A percentile compares a stretch with the other conserved stretches of the same genome.
phyloP scores from a whole-genome alignment of 2,797 vertebrate species.

The Hydrolagus colliei region DNA sequence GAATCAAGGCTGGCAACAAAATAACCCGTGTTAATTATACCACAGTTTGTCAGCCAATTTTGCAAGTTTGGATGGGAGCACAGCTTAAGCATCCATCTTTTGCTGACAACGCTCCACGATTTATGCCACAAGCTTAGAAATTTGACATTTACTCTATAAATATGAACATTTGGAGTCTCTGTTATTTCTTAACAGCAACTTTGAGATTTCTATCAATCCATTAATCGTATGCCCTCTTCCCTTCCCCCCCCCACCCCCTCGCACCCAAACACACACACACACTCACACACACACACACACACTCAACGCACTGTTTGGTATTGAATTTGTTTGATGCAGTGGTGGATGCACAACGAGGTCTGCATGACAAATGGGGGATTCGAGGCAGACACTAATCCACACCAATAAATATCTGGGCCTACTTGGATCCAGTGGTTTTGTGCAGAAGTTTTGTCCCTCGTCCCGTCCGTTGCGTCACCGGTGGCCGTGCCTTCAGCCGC shows the following conservation, averaged over 20 bases:
- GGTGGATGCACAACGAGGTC: neutral
- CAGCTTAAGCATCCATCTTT: neutral
- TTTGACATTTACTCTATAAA: neutral
- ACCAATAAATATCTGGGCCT: neutral
- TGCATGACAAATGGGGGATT: neutral
- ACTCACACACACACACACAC: neutral
- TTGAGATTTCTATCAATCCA: conserved; percentile 3
- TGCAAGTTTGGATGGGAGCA: neutral
- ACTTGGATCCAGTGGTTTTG: neutral
- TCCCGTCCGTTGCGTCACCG: no score
- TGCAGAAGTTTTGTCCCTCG: neutral
- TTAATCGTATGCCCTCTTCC: neutral
- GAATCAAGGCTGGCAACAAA: neutral
- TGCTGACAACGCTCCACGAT: neutral
- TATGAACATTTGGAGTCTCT: conserved; percentile 5
- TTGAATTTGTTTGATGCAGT: neutral
- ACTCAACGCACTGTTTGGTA: neutral
- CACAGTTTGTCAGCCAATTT: conserved; percentile 22
- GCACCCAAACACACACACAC: neutral
- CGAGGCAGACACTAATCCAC: neutral
- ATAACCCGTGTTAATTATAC: conserved; percentile 9
- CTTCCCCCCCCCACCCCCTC: no score
- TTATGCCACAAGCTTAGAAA: conserved; percentile 1
- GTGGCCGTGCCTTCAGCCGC: no score
- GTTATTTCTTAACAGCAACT: conserved; percentile 5